Evolutionary conservation across 2,888 invertebrate species (phyloP).

Genomic region (Masnerella sp.): DNA sequence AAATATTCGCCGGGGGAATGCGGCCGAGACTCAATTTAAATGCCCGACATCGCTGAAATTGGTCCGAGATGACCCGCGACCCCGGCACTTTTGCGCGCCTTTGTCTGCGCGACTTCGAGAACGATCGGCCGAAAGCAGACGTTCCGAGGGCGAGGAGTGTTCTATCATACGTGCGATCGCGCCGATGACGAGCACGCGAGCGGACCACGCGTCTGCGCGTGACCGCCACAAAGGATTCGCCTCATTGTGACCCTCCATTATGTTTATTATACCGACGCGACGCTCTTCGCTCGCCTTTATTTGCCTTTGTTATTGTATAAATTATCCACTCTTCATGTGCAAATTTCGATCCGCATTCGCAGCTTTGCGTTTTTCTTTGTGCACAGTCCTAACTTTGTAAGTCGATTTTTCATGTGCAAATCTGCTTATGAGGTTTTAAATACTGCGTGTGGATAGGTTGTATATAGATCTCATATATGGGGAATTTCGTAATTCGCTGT

Average conservation of each 20-base stretch:
- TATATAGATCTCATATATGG: too few relatives aligned
- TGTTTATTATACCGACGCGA: constrained; percentile 29
- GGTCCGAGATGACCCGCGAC: constrained; percentile 70
- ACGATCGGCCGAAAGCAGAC: constrained; percentile 6
- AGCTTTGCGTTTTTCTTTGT: too few relatives aligned
- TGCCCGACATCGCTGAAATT: constrained; percentile 72
- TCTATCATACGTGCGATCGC: constrained; percentile 49
- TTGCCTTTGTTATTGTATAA: neutral
- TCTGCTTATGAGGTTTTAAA: too few relatives aligned
- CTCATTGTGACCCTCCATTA: constrained; percentile 41
- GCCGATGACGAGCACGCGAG: constrained; percentile 43
- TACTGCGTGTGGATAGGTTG: too few relatives aligned
- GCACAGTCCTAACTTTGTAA: too few relatives aligned
- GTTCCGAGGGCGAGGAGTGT: constrained; percentile 27
- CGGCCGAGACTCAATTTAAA: constrained; percentile 70
- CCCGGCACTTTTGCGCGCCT: constrained; percentile 52
- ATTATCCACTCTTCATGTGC: constrained; percentile 6
- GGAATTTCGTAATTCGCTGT: too few relatives aligned
- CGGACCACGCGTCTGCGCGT: constrained; percentile 49
- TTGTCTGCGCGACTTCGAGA: constrained; percentile 21
- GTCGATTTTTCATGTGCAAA: too few relatives aligned
- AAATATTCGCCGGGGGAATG: constrained; percentile 57
- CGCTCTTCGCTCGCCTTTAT: constrained; percentile 14
- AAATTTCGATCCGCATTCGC: constrained; percentile 20
- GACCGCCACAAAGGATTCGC: constrained; percentile 52